These are phyloP conservation scores for Pseudococcus longispinus DNA, from an alignment of 2,888 invertebrate species.

Conservation along the genomic window DNA sequence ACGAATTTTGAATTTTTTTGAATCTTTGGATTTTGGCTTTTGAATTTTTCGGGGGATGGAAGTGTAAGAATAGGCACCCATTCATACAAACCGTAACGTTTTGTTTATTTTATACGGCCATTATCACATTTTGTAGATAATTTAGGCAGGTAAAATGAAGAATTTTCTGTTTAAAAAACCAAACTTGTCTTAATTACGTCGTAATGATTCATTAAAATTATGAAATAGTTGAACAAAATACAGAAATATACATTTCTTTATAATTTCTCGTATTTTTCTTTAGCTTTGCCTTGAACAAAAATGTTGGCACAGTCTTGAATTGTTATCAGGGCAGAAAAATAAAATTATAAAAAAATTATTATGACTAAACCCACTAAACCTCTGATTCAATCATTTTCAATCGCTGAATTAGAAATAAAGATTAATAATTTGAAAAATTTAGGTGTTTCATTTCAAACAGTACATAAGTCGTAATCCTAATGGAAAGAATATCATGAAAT, in stretches of 20 bases:
- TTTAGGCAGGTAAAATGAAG: not conserved
- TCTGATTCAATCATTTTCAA: no score
- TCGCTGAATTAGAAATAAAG: not conserved
- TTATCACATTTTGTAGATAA: not conserved
- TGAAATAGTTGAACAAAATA: no score
- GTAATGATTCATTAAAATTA: not conserved
- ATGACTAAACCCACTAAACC: no score
- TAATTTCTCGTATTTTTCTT: not conserved
- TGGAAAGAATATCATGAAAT: not conserved
- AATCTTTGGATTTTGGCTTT: not conserved
- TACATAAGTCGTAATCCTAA: not conserved
- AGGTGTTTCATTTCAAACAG: not conserved
- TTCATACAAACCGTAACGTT: not conserved
- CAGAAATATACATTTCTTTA: no score
- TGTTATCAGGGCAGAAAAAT: no score
- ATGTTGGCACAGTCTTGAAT: not conserved
- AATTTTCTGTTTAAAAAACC: no score
- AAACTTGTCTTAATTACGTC: no score
- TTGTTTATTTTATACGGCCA: not conserved
- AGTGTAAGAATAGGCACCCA: not conserved
- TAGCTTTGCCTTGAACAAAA: not conserved
- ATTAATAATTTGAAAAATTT: not conserved
- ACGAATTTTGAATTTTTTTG: not conserved
- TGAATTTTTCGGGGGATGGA: not conserved
- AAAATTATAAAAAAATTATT: no score